Evolutionary conservation across 2,888 invertebrate genomes (phyloP), one percentile per base, ranked within the genome.

Genomic region (Sphaeridia pumilis): DNA sequence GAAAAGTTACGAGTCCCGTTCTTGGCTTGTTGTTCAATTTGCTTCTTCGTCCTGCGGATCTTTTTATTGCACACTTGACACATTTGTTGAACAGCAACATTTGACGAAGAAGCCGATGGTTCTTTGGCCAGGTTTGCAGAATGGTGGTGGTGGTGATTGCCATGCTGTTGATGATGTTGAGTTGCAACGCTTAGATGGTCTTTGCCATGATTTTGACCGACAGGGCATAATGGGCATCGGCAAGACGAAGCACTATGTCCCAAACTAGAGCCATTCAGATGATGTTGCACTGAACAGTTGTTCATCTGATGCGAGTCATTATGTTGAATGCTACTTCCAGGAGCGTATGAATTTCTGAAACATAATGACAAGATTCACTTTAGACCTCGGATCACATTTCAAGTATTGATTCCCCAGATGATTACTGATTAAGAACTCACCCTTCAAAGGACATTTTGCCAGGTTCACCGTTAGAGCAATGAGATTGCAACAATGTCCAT

Each of bases 41-140:
- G 52, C 35, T 52, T 52, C 46, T 52, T 52, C 10, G 52, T 41
- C 31, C 47, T 52, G 2, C 52, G 46, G 20, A 52, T 52, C 26
- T 52, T 52, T 31, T 52, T 52, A 24, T 52, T 41, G 43, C 52
- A 52, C 2, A 42, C 41, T 22, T 28, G 27, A 20, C 52, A 52
- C 21, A 25, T 44, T 1, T 47, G 7, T n/a, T 28, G 36, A 26
- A 35, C 35, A 36, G 28, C 20, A 24, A 35, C n/a, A n/a, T 22
- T 43, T 31, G 42, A 27, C 26, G 35, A 21, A n/a, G 45, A 34
- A 24, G 44, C 21, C 24, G 47, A 47, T 20, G 38, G 38, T 20
- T 17, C 38, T 38, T n/a, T n/a, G n/a, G n/a, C n/a, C n/a, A n/a
- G n/a, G n/a, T n/a, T 3, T 17, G 43, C 17, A 7, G 43, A 21